A percentile compares a stretch with the other conserved stretches of the same genome.
phyloP scores from a whole-genome alignment of 2,113 vertebrate genomes.

The Anser cygnoides region DNA sequence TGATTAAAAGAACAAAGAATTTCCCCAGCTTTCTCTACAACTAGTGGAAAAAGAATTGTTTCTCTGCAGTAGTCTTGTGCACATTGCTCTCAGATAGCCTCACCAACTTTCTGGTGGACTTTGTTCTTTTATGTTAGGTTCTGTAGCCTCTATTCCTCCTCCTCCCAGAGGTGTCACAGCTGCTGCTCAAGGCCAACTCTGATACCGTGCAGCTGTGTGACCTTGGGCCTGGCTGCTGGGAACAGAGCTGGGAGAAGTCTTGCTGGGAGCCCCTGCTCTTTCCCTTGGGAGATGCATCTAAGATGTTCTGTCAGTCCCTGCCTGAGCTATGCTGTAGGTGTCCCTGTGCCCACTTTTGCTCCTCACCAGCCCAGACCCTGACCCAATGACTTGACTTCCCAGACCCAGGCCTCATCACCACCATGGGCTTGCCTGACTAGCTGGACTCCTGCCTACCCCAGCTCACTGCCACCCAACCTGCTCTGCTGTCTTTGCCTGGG shows the following conservation, averaged over 20 bases:
- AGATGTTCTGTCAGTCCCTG: background rate
- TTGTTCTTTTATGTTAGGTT: background rate
- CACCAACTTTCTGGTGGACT: background rate
- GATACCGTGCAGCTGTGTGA: fast-evolving
- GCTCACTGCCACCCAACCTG: fast-evolving
- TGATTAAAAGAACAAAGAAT: background rate
- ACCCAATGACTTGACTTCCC: background rate
- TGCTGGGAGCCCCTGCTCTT: background rate
- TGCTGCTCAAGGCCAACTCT: background rate
- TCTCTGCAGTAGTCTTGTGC: background rate
- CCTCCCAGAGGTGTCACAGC: background rate
- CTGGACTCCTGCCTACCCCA: background rate
- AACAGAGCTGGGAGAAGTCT: background rate
- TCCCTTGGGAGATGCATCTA: background rate
- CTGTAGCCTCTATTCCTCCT: background rate
- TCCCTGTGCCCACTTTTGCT: background rate
- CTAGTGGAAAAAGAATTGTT: background rate
- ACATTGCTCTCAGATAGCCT: background rate
- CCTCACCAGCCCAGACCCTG: background rate
- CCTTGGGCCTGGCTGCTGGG: background rate
- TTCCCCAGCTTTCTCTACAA: background rate
- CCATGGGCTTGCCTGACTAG: fast-evolving
- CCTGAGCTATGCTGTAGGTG: background rate
- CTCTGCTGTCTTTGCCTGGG: background rate
- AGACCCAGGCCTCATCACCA: background rate